Base-by-base conservation (phyloP, 2,888 invertebrate species). In the Drosophila helvetica region DNA sequence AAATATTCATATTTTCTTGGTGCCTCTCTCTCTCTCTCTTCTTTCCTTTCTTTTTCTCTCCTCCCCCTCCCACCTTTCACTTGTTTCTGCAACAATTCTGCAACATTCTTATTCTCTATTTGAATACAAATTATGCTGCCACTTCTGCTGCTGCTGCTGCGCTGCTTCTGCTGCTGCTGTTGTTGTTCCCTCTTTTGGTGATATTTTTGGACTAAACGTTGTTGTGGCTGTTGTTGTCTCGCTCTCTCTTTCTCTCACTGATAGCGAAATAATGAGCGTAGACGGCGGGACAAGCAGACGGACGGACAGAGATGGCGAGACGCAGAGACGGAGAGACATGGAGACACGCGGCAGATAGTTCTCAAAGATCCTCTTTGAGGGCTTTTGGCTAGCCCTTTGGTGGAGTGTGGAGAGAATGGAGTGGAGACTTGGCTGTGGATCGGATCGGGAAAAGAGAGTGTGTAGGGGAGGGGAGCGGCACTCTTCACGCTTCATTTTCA, bases 401-500 rank as follows among this genome's bases (percentile, higher is more conserved):
- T 19, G 22, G n/a, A n/a, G 43, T 19, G 54, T 33, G 33, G 5
- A 38, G 45, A 53, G 56, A 47, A 50, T 66, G 54, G 54, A 69
- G 47, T 73, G 43, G 67, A 58, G 56, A 58, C 52, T 50, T 71
- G 52, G 27, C 25, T 25, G 43, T 18, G 33, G 18, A 27, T 25
- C 45, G 33, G 18, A 27, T 25, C 45, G 33, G 43, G 33, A 17
- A 38, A 18, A 25, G 25, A 17, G 27, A 17, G 47, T 4, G 12
- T 1, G 33, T 12, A 15, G 45, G 38, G 22, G 54, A 50, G 48
- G 17, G 48, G 42, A 12, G 50, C 25, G 51, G 58, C 65, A 78
- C 89, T 73, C 82, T 89, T 87, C 74, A 84, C 86, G 88, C 86
- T 77, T 81, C 77, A 84, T 84, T 87, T 87, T 85, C 80, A 72